Conservation (phyloP, 1,140 invertebrate species). For the Drosophila mojavensis region DNA sequence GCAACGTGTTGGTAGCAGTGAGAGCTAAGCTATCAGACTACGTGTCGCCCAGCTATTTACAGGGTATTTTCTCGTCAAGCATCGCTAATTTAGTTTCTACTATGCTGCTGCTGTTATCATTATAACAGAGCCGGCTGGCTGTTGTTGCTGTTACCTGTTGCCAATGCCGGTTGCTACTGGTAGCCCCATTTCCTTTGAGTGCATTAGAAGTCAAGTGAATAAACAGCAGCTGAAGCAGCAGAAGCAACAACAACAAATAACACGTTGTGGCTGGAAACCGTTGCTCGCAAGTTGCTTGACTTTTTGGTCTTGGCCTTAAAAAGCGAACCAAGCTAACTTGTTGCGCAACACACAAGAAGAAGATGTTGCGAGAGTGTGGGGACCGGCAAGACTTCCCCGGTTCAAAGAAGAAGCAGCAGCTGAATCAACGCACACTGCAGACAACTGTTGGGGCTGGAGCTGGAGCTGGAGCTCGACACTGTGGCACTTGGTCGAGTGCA, state of each 20-base stretch:
- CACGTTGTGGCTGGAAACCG: slow-evolving; percentile 46
- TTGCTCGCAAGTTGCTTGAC: slow-evolving; percentile 41
- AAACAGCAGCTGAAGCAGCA: slow-evolving; percentile 25
- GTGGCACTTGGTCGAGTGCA: slow-evolving; percentile 51
- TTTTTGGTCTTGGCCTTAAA: slow-evolving; percentile 68
- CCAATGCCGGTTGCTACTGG: slow-evolving; percentile 51
- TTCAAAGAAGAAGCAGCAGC: slow-evolving; percentile 10
- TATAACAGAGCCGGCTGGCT: slow-evolving; percentile 23
- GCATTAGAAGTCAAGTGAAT: slow-evolving; percentile 72
- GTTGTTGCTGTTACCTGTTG: slow-evolving; percentile 30
- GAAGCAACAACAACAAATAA: slow-evolving; percentile 27
- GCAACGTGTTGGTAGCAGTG: too few relatives aligned
- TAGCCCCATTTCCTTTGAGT: slow-evolving; percentile 71
- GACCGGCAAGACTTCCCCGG: slow-evolving; percentile 2
- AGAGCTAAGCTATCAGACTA: too few relatives aligned
- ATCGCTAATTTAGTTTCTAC: not conserved
- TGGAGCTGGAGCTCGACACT: slow-evolving; percentile 9
- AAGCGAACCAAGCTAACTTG: slow-evolving; percentile 50
- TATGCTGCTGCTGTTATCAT: slow-evolving; percentile 19
- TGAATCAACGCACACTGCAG: slow-evolving; percentile 5
- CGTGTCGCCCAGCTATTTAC: not conserved
- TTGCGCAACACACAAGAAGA: slow-evolving; percentile 57
- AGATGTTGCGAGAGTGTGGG: not conserved
- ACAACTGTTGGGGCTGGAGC: slow-evolving; percentile 13
- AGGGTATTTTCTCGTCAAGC: not conserved